Evolutionary conservation across 2,797 vertebrate species (phyloP), one percentile per base, ranked within the genome.

Genomic region (Anguilla anguilla): DNA sequence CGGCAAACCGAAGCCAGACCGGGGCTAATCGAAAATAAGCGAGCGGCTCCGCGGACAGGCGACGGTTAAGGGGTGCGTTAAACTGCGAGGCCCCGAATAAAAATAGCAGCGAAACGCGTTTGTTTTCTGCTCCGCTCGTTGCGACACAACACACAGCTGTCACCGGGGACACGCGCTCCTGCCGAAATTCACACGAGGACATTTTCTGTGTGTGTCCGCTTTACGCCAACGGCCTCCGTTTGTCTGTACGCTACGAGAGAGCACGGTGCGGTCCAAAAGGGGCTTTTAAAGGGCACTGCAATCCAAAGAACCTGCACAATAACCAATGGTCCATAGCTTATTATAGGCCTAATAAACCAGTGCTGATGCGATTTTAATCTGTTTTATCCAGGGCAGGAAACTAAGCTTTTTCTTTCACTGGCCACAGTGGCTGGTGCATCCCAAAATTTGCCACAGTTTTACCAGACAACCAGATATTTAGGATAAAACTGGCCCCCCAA

Each of bases 81-180:
- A 17, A 46, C 43, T 0, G 43, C 43, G 4, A 46, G 46, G 39
- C 5, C 15, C 17, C 4, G 0, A 9, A 43, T 79, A 79, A 43
- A 79, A 79, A 79, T 72, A 79, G 39, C 39, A 79, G 39, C 74
- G 43, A 79, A 79, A 22, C 74, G 3, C 43, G 6, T 79, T 79
- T 79, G 25, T 25, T 43, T 43, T 43, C 74, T 39, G 74, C 35
- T 6, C 11, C 7, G 74, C 7, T 46, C 39, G 19, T 83, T 83
- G 51, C 81, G 49, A 83, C 81, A 83, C 51, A 31, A 83, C 81
- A 53, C 10, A 31, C 74, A 51, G 79, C 79, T 49, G 79, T 25
- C 79, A n/a, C 77, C 77, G 9, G 77, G 15, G 77, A 46, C 77
- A 25, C 1, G 19, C 6, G 7, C 28, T 13, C 2, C 4, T 51